These are phyloP conservation scores for Cladorhizidae sp. DNA, from an alignment of 37 sponge, comb jelly and placozoan genomes.

Conservation along the genomic window DNA sequence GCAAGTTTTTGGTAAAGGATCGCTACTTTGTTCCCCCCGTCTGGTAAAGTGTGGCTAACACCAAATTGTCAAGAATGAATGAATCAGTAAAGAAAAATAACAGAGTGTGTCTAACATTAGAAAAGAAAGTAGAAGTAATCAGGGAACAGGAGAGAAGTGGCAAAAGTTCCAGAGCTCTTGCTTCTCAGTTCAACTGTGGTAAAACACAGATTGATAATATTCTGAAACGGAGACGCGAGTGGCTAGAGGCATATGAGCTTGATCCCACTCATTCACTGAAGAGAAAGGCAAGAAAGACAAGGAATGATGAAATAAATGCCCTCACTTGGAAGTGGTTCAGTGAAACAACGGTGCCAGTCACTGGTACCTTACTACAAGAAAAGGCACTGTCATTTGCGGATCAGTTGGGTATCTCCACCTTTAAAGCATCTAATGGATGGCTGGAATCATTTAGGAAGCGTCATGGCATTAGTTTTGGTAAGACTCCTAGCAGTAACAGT, in stretches of 20 bases:
- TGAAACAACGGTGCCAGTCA: slow-evolving; percentile 8
- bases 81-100: not conserved
- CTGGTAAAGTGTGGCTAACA: not conserved
- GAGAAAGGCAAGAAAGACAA: not conserved
- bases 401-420: not conserved
- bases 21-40: too few species aligned
- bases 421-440: slow-evolving; percentile 68
- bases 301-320: slow-evolving; percentile 2
- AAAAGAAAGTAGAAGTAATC: not conserved
- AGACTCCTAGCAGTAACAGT: slow-evolving; percentile 28
- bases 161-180: not conserved
- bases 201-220: slow-evolving; percentile 6
- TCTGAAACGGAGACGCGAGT: not conserved
- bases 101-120: not conserved
- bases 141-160: not conserved
- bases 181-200: slow-evolving; percentile 13
- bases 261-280: not conserved
- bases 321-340: slow-evolving; percentile 1
- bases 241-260: not conserved
- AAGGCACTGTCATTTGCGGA: slow-evolving; percentile 17
- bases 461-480: slow-evolving; percentile 34
- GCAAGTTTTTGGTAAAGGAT: too few species aligned
- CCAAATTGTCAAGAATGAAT: not conserved
- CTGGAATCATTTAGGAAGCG: slow-evolving; percentile 52
- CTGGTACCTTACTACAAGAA: slow-evolving; percentile 33